A percentile compares a stretch with the other conserved stretches of the same genome.
Evolutionary conservation across 2,888 invertebrate species (phyloP).

Genomic region (Netelia melanura): DNA sequence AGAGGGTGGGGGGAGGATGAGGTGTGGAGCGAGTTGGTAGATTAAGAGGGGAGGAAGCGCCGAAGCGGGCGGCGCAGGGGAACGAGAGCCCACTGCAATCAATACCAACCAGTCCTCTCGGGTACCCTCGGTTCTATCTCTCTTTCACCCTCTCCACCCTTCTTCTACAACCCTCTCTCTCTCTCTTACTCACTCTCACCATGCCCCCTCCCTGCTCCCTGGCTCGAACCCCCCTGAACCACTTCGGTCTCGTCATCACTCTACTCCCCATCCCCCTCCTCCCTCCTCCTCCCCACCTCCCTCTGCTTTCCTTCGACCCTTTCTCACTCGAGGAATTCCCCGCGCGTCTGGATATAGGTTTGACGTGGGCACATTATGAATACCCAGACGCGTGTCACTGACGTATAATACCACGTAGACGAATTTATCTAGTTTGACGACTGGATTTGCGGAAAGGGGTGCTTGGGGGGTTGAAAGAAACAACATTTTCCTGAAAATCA

Average conservation of each 20-base stretch:
- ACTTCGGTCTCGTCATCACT: slow-evolving; percentile 66
- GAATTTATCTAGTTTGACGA: slow-evolving; percentile 47
- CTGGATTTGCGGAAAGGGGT: not conserved
- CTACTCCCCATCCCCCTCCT: slow-evolving; percentile 61
- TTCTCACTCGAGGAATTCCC: slow-evolving; percentile 66
- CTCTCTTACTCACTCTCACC: slow-evolving; percentile 28
- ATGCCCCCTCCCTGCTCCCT: slow-evolving; percentile 65
- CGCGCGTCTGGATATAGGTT: slow-evolving; percentile 57
- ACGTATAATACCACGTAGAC: slow-evolving; percentile 37
- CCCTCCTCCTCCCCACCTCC: not conserved
- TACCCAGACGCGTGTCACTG: slow-evolving; percentile 63
- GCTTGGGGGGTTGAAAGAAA: slow-evolving; percentile 2
- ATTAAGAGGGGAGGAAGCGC: slow-evolving; percentile 60
- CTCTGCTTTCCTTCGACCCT: slow-evolving; percentile 4
- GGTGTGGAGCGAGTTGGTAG: slow-evolving; percentile 42
- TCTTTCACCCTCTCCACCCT: slow-evolving; percentile 52
- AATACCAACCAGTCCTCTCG: slow-evolving; percentile 75
- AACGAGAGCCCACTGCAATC: slow-evolving; percentile 73
- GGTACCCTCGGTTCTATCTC: slow-evolving; percentile 65
- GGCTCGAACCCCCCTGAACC: slow-evolving; percentile 37
- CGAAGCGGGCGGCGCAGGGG: slow-evolving; percentile 50
- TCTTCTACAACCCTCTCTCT: slow-evolving; percentile 38
- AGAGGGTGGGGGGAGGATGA: slow-evolving; percentile 1
- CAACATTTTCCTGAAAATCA: no score
- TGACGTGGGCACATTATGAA: slow-evolving; percentile 62